phyloP scores from a whole-genome alignment of 2,888 invertebrate species.

The Cheilosia urbana region DNA sequence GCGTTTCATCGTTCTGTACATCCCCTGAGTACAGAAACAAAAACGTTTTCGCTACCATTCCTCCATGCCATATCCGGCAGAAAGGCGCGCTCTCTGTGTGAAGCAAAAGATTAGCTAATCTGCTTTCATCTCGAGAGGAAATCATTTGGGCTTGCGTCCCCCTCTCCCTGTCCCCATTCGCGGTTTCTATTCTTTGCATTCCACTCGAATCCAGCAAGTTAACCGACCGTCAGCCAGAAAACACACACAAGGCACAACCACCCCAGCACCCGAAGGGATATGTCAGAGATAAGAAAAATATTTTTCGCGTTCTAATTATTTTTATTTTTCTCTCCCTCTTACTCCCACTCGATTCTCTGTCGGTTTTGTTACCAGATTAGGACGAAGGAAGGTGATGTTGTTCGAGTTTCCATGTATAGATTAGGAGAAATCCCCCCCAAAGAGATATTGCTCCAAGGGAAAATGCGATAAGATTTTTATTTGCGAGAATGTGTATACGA shows the following conservation, averaged over 20 bases:
- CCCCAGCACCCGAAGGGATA: constrained; percentile 11
- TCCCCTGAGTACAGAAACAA: constrained; percentile 5
- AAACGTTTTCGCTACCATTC: neutral
- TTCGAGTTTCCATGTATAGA: constrained; percentile 57
- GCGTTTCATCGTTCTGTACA: constrained; percentile 2
- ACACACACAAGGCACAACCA: neutral
- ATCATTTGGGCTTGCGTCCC: constrained; percentile 44
- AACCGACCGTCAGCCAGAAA: neutral
- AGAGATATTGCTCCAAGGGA: constrained; percentile 37
- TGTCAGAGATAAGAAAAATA: constrained; percentile 55
- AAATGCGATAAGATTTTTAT: constrained; percentile 44
- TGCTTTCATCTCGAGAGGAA: constrained; percentile 66
- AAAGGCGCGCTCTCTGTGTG: constrained; percentile 14
- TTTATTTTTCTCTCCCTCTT: constrained; percentile 15
- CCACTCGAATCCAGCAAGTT: neutral
- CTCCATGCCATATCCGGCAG: neutral
- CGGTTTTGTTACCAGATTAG: constrained; percentile 7
- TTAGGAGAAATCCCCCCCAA: constrained; percentile 46
- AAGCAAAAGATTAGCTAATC: constrained; percentile 66
- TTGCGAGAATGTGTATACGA: constrained; percentile 7
- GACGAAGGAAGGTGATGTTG: constrained; percentile 37
- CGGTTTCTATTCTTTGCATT: constrained; percentile 27
- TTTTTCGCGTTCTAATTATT: constrained; percentile 74
- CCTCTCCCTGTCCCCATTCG: constrained; percentile 11
- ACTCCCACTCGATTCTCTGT: neutral